Base-by-base conservation (phyloP, 1,140 invertebrate genomes). In the Nautilus pompilius region DNA sequence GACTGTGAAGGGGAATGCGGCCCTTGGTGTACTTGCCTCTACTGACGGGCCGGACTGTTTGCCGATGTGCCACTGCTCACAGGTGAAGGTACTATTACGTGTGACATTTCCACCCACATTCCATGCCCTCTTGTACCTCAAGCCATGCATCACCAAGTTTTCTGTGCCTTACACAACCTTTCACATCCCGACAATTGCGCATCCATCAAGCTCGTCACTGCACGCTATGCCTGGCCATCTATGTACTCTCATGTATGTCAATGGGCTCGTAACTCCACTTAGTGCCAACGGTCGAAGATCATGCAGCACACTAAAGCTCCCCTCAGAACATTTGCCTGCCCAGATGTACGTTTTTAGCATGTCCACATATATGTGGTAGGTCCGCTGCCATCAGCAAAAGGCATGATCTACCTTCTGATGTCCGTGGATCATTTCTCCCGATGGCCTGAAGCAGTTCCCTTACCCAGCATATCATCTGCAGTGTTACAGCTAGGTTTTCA, bases 391-490 rank as follows among this genome's bases (percentile, higher is more conserved):
- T 49, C 26, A 20, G 10, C 8, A 15, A 17, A 2, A 22, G 48
- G 48, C n/a, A 20, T 17, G 8, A 13, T 1, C n/a, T 85, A 85
- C 61, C 64, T 67, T 17, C 65, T 86, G 1, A 85, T 84, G 0
- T 8, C 8, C 3, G 26, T 4, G n/a, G 54, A 71, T 76, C 5
- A 24, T 8, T 59, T 59, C 24, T 29, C 58, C 8, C 6, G 79
- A 85, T 0, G 80, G 85, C 59, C 56, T 82, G 4, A 62, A 34
- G 56, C 85, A 78, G 60, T 79, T 82, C 0, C 51, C 80, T 17
- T 85, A 75, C 75, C 79, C 78, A 72, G 84, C 76, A 2, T 46
- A 56, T 32, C 45, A n/a, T n/a, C n/a, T n/a, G n/a, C n/a, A n/a
- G n/a, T n/a, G n/a, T n/a, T n/a, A n/a, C n/a, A n/a, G n/a, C n/a